Evolutionary conservation across 2,888 invertebrate species (phyloP).

Genomic region (Machimus rusticus): DNA sequence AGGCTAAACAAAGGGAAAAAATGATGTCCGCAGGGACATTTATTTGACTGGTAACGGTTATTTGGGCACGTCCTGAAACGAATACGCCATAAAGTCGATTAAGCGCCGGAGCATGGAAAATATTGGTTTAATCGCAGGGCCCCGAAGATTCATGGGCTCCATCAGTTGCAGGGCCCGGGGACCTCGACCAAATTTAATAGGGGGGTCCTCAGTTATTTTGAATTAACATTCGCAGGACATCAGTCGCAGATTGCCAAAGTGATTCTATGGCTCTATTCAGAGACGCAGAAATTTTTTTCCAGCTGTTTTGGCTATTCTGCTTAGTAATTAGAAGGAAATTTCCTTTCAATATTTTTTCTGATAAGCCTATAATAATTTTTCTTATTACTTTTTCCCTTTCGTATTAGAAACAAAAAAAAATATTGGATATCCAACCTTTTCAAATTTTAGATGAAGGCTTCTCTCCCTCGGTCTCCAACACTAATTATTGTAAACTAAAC

Average conservation of each 20-base stretch:
- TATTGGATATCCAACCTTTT: too few species aligned
- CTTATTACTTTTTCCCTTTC: too few species aligned
- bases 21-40: not conserved
- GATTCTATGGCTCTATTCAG: not conserved
- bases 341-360: too few species aligned
- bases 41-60: not conserved
- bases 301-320: not conserved
- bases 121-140: not conserved
- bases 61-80: not conserved
- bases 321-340: not conserved
- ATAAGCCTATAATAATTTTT: too few species aligned
- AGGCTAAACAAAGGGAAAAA: not conserved
- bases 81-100: not conserved
- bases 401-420: too few species aligned
- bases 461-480: too few species aligned
- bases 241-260: not conserved
- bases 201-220: not conserved
- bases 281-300: too few species aligned
- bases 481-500: too few species aligned
- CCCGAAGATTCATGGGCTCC: not conserved
- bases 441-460: too few species aligned
- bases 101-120: not conserved
- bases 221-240: not conserved
- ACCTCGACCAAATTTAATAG: not conserved
- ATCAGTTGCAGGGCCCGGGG: not conserved